Conservation (phyloP, 2,113 vertebrate genomes). For the Chaetops frenatus region DNA sequence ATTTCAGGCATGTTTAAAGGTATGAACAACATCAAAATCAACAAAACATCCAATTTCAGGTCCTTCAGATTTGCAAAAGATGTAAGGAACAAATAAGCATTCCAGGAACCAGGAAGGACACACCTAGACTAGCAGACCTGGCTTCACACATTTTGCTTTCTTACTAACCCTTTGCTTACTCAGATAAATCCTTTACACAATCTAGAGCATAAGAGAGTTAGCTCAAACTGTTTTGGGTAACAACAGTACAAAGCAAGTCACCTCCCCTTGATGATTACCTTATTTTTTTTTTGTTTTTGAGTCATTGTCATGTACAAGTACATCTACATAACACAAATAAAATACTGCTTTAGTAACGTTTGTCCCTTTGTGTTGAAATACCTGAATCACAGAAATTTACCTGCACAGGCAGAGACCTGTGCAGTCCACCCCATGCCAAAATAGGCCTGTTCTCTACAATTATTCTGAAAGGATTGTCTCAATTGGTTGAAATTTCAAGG, state of each 20-base stretch:
- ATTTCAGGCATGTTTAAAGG: not conserved
- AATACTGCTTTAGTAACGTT: not conserved
- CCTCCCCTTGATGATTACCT: not conserved
- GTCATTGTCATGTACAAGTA: not conserved
- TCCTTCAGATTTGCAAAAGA: not conserved
- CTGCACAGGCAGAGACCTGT: not conserved
- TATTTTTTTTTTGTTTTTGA: not conserved
- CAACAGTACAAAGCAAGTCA: not conserved
- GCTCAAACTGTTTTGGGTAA: not conserved
- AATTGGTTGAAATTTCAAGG: not conserved
- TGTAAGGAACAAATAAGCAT: not conserved
- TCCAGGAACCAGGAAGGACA: not conserved
- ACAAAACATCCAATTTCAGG: not conserved
- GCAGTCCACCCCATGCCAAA: not conserved
- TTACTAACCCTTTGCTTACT: not conserved
- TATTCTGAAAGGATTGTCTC: not conserved
- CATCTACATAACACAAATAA: not conserved
- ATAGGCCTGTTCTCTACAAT: not conserved
- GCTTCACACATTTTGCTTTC: not conserved
- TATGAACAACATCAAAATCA: not conserved
- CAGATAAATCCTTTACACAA: not conserved
- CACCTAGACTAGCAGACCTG: not conserved
- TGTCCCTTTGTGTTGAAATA: conserved; percentile 12
- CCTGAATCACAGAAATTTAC: not conserved
- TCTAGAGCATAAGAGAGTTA: not conserved